A percentile compares a stretch with the other conserved stretches of the same genome.
These are phyloP conservation scores for Hippopotamus amphibius DNA, from an alignment of 2,113 vertebrate species.

Conservation along the genomic window DNA sequence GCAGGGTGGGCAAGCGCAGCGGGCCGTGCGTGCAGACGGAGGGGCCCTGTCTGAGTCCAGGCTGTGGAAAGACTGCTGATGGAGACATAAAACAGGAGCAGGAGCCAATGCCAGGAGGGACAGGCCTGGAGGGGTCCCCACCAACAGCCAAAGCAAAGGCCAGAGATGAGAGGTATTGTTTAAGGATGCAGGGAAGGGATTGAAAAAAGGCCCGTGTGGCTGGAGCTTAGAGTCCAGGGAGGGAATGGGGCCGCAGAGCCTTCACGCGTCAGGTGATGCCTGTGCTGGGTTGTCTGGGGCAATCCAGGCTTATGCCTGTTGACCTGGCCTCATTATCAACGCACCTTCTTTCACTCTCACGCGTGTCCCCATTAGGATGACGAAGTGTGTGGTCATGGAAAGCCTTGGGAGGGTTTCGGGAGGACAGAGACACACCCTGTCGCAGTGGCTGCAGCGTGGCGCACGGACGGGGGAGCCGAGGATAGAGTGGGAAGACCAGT, in stretches of 20 bases:
- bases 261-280: neutral
- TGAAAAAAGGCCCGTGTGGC: neutral
- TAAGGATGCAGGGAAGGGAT: neutral
- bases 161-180: neutral
- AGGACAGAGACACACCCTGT: no score
- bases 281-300: neutral
- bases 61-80: neutral
- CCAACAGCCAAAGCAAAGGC: neutral
- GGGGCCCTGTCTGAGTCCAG: neutral
- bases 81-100: neutral
- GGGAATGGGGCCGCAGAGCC: neutral
- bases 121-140: no score
- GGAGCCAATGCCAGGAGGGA: neutral
- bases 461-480: rapidly evolving
- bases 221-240: neutral
- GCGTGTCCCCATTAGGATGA: neutral
- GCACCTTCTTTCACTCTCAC: neutral
- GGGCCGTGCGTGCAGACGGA: neutral
- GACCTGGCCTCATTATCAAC: neutral
- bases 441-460: neutral
- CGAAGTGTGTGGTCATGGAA: neutral
- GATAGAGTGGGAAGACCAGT: neutral
- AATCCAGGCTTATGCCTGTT: neutral
- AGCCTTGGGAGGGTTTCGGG: neutral
- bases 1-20: neutral